A percentile compares a stretch with the other conserved stretches of the same genome.
phyloP scores from a whole-genome alignment of 2,888 invertebrate species.

The Rhagium mordax region DNA sequence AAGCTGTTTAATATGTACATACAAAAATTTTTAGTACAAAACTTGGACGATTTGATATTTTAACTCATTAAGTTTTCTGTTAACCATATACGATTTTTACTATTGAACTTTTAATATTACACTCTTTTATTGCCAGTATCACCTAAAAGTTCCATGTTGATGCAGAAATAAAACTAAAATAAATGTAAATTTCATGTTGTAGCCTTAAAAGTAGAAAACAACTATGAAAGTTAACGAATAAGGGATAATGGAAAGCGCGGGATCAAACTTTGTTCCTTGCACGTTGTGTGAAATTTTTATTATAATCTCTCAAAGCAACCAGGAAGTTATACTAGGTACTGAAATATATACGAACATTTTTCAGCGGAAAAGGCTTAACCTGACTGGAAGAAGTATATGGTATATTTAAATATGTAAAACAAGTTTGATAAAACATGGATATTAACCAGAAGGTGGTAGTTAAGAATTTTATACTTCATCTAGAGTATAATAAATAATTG shows the following conservation, averaged over 20 bases:
- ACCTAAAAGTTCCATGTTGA: conserved; percentile 4
- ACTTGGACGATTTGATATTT: not conserved
- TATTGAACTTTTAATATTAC: conserved; percentile 6
- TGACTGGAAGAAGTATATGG: not conserved
- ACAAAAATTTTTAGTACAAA: not conserved
- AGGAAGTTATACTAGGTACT: conserved; percentile 2
- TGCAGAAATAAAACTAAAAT: conserved; percentile 10
- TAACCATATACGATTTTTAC: not conserved
- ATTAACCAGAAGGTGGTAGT: no score
- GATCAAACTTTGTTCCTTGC: not conserved
- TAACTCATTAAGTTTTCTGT: not conserved
- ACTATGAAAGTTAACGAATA: conserved; percentile 16
- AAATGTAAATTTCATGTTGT: conserved; percentile 25
- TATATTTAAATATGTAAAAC: not conserved
- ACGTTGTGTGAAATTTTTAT: conserved; percentile 20
- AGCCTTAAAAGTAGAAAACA: conserved; percentile 1
- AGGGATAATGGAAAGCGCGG: conserved; percentile 11
- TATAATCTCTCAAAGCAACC: conserved; percentile 17
- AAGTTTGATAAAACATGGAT: not conserved
- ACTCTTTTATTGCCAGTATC: conserved; percentile 5
- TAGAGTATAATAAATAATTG: no score
- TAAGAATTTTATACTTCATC: no score
- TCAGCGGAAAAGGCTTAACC: not conserved
- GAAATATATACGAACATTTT: conserved; percentile 10
- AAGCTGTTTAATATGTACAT: no score